These are phyloP conservation scores for Malacoraja senta DNA, from an alignment of 2,797 vertebrate species.

Conservation along the genomic window DNA sequence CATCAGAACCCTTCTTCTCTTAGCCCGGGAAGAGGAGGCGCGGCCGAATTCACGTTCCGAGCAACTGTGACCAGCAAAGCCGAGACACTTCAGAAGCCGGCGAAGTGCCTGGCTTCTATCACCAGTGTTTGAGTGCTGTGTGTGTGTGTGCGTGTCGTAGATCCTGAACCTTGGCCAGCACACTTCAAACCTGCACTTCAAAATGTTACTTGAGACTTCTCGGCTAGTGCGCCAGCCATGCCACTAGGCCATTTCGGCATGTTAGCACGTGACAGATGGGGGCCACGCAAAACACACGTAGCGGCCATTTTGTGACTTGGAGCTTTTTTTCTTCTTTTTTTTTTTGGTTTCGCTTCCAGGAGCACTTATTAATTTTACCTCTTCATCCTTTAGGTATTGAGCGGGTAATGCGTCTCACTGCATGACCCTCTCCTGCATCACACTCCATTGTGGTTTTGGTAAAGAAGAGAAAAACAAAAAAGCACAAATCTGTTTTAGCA, in stretches of 20 bases:
- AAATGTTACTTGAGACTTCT: background rate
- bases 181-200: background rate
- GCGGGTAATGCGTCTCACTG: conserved; percentile 31
- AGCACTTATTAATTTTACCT: conserved; percentile 37
- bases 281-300: background rate
- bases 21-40: conserved; percentile 88
- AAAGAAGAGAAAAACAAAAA: conserved; percentile 33
- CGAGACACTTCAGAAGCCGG: conserved; percentile 96
- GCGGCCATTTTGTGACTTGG: conserved; percentile 30
- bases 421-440: conserved; percentile 31
- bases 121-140: conserved; percentile 89
- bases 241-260: background rate
- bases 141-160: conserved; percentile 42
- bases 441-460: conserved; percentile 36
- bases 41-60: conserved; percentile 86
- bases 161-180: background rate
- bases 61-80: conserved; percentile 75
- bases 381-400: conserved; percentile 38
- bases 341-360: no score
- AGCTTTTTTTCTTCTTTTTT: background rate
- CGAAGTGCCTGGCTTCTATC: conserved; percentile 98
- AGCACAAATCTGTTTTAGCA: conserved; percentile 34
- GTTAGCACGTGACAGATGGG: background rate
- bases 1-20: conserved; percentile 91
- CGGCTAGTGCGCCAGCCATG: no score